These are phyloP conservation scores for Selenia dentaria DNA, from an alignment of 2,888 invertebrate species.

Conservation along the genomic window DNA sequence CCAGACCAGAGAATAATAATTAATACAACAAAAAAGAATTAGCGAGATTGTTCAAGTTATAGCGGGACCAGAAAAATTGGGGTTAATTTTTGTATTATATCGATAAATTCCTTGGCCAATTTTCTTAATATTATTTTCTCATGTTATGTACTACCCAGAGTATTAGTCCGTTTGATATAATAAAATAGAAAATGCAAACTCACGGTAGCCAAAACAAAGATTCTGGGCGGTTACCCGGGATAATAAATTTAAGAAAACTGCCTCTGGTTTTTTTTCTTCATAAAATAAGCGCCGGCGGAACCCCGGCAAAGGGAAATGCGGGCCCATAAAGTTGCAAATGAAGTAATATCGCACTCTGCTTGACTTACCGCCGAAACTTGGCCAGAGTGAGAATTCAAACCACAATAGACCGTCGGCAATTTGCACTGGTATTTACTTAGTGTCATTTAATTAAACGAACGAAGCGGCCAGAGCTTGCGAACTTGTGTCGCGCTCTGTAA, in stretches of 20 bases:
- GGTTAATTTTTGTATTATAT: too few relatives aligned
- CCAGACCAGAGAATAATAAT: too few relatives aligned
- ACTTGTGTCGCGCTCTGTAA: conserved; percentile 52
- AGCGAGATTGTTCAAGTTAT: too few relatives aligned
- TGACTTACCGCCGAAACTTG: conserved; percentile 66
- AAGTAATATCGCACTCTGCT: conserved; percentile 65
- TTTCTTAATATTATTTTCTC: too few relatives aligned
- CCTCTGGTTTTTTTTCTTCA: conserved; percentile 60
- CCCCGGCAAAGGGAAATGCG: conserved; percentile 60
- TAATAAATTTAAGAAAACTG: conserved; percentile 70
- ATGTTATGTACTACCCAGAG: too few relatives aligned
- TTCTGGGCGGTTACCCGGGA: conserved; percentile 46
- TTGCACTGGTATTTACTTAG: conserved; percentile 66
- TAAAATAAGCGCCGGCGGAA: conserved; percentile 58
- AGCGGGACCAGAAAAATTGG: too few relatives aligned
- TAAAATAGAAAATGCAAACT: conserved; percentile 12
- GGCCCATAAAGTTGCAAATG: conserved; percentile 78
- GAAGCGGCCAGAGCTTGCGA: conserved; percentile 43
- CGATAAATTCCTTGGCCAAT: too few relatives aligned
- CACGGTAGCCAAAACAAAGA: conserved; percentile 47
- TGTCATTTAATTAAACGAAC: conserved; percentile 75
- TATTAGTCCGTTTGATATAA: too few relatives aligned
- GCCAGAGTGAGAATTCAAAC: conserved; percentile 35
- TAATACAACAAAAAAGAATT: too few relatives aligned
- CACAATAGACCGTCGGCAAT: conserved; percentile 56